A percentile compares a stretch with the other conserved stretches of the same genome.
Conservation (phyloP, 2,888 invertebrate genomes). For the Nemotelus nigrinus region DNA sequence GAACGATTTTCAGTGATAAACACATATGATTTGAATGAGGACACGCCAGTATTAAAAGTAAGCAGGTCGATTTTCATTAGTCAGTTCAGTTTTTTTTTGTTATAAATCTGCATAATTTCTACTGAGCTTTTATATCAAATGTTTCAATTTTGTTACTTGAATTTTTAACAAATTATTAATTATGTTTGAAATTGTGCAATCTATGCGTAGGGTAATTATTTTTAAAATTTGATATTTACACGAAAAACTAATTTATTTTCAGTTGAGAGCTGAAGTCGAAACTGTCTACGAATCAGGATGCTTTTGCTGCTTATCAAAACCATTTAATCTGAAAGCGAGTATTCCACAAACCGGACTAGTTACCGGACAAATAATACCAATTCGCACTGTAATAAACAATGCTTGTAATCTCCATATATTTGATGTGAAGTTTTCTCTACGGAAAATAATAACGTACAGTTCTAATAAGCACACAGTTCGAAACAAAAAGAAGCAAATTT, state of each 20-base stretch:
- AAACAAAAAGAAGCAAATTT: conserved; percentile 58
- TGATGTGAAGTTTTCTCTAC: conserved; percentile 62
- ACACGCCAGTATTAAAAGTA: conserved; percentile 52
- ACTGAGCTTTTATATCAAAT: too few species aligned
- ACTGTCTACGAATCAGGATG: conserved; percentile 46
- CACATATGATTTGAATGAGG: conserved; percentile 77
- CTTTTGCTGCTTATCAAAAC: conserved; percentile 54
- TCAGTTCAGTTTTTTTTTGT: neutral
- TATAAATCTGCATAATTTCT: too few species aligned
- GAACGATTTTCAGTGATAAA: conserved; percentile 81
- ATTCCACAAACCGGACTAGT: conserved; percentile 45
- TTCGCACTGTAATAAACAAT: conserved; percentile 67
- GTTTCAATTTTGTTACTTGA: too few species aligned
- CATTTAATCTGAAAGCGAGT: conserved; percentile 60
- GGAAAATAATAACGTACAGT: conserved; percentile 62
- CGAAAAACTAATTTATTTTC: neutral
- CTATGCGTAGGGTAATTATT: too few species aligned
- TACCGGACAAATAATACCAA: conserved; percentile 42
- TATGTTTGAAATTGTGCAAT: too few species aligned
- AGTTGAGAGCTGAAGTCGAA: conserved; percentile 55
- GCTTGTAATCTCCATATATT: conserved; percentile 65
- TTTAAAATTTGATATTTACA: neutral
- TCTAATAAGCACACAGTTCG: conserved; percentile 58
- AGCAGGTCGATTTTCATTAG: neutral
- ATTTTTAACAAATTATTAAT: too few species aligned